Evolutionary conservation across 2,113 vertebrate genomes (phyloP).

Genomic region (Siniperca knerii): DNA sequence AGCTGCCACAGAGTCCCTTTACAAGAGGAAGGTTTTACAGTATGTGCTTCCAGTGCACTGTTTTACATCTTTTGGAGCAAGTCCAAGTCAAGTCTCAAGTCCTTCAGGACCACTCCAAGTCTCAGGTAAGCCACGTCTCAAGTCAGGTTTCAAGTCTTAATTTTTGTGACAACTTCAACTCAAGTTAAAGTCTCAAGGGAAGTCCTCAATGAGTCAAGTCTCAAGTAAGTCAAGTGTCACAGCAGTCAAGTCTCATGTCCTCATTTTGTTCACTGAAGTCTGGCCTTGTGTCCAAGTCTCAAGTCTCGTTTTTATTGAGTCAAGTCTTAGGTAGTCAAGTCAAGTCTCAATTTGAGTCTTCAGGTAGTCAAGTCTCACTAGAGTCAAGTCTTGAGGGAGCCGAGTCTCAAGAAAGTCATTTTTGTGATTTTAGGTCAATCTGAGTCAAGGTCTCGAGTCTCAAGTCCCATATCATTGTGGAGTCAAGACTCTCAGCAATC

Average conservation of each 20-base stretch:
- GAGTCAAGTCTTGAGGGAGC: background rate
- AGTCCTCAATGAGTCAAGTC: background rate
- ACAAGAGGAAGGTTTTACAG: conserved; percentile 6
- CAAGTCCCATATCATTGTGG: background rate
- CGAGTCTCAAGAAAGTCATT: background rate
- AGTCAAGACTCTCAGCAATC: background rate
- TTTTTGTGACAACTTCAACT: too few species aligned
- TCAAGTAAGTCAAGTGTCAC: background rate
- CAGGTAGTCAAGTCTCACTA: background rate
- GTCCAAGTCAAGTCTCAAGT: background rate
- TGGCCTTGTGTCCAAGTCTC: background rate
- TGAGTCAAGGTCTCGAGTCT: background rate
- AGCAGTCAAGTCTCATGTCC: too few species aligned
- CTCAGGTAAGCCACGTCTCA: background rate
- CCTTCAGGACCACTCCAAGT: too few species aligned
- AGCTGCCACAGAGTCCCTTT: conserved; percentile 25
- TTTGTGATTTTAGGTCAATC: too few species aligned
- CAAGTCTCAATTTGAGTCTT: background rate
- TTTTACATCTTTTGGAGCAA: background rate
- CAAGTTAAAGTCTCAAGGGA: too few species aligned
- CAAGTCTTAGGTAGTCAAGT: background rate
- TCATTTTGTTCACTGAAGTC: too few species aligned
- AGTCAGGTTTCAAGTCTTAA: too few species aligned
- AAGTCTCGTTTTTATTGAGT: background rate
- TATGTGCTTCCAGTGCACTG: background rate